Conservation (phyloP, 1,140 invertebrate species). For the Drosophila pseudoobscura region DNA sequence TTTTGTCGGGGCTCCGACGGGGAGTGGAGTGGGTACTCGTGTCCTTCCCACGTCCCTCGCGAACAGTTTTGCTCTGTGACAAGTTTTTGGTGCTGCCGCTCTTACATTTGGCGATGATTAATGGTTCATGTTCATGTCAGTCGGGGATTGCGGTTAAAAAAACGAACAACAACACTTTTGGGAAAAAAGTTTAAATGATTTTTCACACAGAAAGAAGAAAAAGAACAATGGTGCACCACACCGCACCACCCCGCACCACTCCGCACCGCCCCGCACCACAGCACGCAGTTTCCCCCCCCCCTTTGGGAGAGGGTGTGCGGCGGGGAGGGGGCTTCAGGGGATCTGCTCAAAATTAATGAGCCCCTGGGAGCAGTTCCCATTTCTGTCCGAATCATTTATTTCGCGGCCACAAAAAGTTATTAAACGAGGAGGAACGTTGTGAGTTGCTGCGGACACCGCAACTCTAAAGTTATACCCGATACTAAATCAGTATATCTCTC, state of each 20-base stretch:
- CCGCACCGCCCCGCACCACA: too few species aligned
- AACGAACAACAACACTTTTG: slow-evolving; percentile 25
- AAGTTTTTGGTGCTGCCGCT: slow-evolving; percentile 40
- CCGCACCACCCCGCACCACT: too few species aligned
- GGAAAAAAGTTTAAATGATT: slow-evolving; percentile 55
- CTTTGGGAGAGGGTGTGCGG: background rate
- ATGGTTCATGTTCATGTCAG: slow-evolving; percentile 38
- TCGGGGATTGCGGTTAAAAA: slow-evolving; percentile 41
- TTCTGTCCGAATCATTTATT: slow-evolving; percentile 51
- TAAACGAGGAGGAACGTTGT: too few species aligned
- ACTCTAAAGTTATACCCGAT: too few species aligned
- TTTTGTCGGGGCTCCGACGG: slow-evolving; percentile 14
- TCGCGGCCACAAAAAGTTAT: slow-evolving; percentile 40
- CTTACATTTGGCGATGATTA: slow-evolving; percentile 50
- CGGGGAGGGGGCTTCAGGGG: background rate
- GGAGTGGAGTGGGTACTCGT: slow-evolving; percentile 51
- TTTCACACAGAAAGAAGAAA: slow-evolving; percentile 37
- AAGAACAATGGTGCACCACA: slow-evolving; percentile 39
- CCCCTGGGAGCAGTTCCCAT: slow-evolving; percentile 47
- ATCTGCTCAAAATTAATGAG: slow-evolving; percentile 59
- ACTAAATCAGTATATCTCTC: too few species aligned
- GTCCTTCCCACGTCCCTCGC: background rate
- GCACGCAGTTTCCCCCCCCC: slow-evolving; percentile 13
- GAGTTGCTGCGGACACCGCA: too few species aligned
- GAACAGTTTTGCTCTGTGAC: slow-evolving; percentile 25